Evolutionary conservation across 1,140 invertebrate genomes (phyloP), one percentile per base, ranked within the genome.

Genomic region (Laupala kohalensis): DNA sequence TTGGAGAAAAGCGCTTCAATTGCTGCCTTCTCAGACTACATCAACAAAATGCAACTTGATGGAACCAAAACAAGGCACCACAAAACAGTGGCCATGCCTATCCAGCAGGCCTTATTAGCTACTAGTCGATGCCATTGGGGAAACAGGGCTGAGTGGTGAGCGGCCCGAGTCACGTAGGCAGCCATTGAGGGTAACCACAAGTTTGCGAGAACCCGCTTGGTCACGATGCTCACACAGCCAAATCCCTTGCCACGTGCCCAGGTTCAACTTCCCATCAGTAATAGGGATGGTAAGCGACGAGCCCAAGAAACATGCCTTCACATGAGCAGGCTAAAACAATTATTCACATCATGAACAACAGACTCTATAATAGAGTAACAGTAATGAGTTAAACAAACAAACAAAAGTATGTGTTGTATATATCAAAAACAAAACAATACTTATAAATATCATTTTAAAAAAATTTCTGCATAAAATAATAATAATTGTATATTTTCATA

Each of bases 211-310:
- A 73, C 95, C 95, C 76, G 93, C 96, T 79, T 93, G 90, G 83
- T 98, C 94, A 77, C 96, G 88, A 83, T 98, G 96, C 84, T 98
- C 96, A 85, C 95, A 97, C 73, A 98, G 85, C 96, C 96, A 98
- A 74, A 98, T 90, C 70, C 96, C 96, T 84, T 98, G 96, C 95
- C 95, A 98, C 75, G 93, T 96, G 70, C 96, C 96, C 74, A 98
- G 83, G 77, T 95, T 95, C 75, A 98, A 84, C 81, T 95, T 94
- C 69, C 96, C 95, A 78, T 97, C 93, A 73, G 94, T 95, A 78
- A 98, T 95, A 75, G 96, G 95, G 78, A 98, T 94, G 78, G 93
- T 97, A 76, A 98, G 83, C 74, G 94, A 96, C 71, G 95, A 96
- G 74, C 96, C 95, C 75, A 98, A 84, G 80, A 98, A 96, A 81